phyloP scores from a whole-genome alignment of 2,797 vertebrate genomes.

The Crypturellus tataupa region DNA sequence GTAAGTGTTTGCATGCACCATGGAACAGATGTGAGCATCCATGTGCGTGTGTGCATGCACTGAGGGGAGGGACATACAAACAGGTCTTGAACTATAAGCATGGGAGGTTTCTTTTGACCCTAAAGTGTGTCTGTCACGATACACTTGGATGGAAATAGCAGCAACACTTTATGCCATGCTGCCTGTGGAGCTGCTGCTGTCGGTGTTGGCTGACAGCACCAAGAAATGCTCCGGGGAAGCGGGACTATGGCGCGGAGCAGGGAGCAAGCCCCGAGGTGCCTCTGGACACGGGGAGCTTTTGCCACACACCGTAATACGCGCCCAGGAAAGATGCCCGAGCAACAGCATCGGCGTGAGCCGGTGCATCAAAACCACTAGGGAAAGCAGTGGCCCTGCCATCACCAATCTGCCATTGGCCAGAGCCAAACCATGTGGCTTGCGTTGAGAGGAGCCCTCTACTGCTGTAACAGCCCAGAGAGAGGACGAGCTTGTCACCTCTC shows the following conservation, averaged over 20 bases:
- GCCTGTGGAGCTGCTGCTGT: neutral
- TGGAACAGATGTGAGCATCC: neutral
- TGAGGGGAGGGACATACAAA: neutral
- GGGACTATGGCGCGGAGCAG: neutral
- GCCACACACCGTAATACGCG: neutral
- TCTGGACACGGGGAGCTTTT: neutral
- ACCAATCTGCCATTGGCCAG: too few relatives aligned
- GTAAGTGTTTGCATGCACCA: neutral
- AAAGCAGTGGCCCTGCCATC: neutral
- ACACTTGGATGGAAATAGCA: conserved; percentile 20
- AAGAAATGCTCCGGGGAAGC: neutral
- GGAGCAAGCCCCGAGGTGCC: neutral
- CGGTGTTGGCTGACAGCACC: neutral
- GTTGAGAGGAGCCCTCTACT: neutral
- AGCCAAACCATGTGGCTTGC: neutral
- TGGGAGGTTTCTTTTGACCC: neutral
- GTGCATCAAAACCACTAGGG: neutral
- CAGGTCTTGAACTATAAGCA: neutral
- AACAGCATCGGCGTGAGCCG: neutral
- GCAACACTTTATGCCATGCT: neutral
- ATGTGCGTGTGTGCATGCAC: neutral
- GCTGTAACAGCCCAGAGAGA: conserved; percentile 7
- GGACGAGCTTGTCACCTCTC: conserved; percentile 23
- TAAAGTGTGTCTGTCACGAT: neutral
- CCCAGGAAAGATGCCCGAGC: neutral